Evolutionary conservation across 1,140 invertebrate genomes (phyloP).

Genomic region (Solen grandis): DNA sequence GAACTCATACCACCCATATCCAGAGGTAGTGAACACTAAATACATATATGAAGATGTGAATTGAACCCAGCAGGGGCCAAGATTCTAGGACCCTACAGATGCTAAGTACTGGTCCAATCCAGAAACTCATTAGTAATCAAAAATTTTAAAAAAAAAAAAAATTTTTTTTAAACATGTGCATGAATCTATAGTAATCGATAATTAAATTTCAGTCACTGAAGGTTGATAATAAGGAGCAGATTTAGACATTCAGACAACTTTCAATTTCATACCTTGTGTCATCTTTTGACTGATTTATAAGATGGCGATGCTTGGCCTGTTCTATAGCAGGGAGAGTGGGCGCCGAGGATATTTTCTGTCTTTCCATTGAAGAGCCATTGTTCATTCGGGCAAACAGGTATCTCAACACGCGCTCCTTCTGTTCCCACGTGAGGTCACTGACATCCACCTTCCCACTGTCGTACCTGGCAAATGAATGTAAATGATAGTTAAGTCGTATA

Average conservation of each 20-base stretch:
- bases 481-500: too few species aligned
- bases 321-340: slow-evolving; percentile 64
- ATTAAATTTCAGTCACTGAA: not conserved
- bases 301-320: slow-evolving; percentile 55
- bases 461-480: too few species aligned
- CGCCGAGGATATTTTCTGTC: slow-evolving; percentile 43
- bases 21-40: too few species aligned
- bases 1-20: too few species aligned
- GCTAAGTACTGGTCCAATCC: too few species aligned
- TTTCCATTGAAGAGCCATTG: slow-evolving; percentile 56
- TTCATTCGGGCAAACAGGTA: slow-evolving; percentile 81
- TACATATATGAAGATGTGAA: too few species aligned
- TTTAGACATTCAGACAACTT: not conserved
- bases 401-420: slow-evolving; percentile 79
- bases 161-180: not conserved
- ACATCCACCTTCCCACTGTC: slow-evolving; percentile 76
- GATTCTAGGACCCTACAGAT: not conserved
- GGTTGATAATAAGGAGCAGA: slow-evolving; percentile 5
- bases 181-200: not conserved
- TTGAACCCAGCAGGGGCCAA: too few species aligned
- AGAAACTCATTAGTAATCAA: too few species aligned
- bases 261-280: slow-evolving; percentile 15
- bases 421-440: slow-evolving; percentile 81
- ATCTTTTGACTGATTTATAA: slow-evolving; percentile 61
- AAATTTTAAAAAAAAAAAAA: not conserved